Conservation (phyloP, 1,140 invertebrate species). For the Leptinotarsa defecta region DNA sequence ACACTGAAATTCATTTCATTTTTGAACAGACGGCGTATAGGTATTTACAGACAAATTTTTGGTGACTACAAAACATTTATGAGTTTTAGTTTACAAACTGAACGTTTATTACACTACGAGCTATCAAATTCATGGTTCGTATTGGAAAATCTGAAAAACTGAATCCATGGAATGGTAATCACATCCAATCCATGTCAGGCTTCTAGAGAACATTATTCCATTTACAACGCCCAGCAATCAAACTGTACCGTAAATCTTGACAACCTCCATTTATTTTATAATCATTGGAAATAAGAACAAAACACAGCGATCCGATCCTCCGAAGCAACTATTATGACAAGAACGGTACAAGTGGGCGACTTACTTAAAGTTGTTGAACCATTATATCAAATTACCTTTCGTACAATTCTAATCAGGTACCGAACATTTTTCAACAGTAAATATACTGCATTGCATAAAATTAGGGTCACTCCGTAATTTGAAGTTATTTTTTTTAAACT, state of each 20-base stretch:
- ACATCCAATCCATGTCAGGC: neutral
- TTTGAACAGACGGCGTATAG: too few relatives aligned
- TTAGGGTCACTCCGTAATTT: too few relatives aligned
- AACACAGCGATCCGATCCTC: neutral
- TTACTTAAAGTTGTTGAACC: neutral
- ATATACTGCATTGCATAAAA: too few relatives aligned
- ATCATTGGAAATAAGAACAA: neutral
- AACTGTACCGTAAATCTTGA: neutral
- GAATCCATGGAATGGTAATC: too few relatives aligned
- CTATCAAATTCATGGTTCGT: too few relatives aligned
- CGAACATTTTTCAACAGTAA: neutral
- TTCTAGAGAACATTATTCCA: neutral
- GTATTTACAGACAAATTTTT: too few relatives aligned
- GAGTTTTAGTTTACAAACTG: too few relatives aligned
- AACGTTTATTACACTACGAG: too few relatives aligned
- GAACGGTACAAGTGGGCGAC: neutral
- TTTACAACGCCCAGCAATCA: conserved; percentile 7
- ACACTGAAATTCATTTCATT: too few relatives aligned
- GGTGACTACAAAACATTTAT: too few relatives aligned
- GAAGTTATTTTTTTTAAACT: too few relatives aligned
- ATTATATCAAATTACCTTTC: neutral
- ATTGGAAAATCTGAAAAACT: too few relatives aligned
- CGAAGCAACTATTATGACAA: neutral
- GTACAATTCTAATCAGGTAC: neutral
- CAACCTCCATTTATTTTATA: conserved; percentile 6